phyloP scores from a whole-genome alignment of 2,888 invertebrate species.

The Ochropleura leucogaster region DNA sequence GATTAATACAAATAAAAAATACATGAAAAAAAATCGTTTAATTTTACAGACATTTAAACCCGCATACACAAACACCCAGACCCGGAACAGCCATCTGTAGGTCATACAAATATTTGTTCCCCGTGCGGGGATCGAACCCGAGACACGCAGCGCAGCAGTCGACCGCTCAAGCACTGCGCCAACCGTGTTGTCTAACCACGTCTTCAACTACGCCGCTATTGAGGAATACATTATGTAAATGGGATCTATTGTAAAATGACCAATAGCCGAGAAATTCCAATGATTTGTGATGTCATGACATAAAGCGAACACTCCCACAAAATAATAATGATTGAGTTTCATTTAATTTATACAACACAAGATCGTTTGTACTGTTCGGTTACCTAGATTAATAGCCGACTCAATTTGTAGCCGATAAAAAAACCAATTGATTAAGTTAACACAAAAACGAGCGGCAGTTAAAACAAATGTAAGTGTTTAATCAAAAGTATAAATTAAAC shows the following conservation, averaged over 20 bases:
- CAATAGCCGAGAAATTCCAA: background rate
- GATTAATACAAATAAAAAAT: too few relatives aligned
- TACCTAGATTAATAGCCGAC: constrained; percentile 49
- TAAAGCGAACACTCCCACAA: constrained; percentile 11
- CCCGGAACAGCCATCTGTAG: too few relatives aligned
- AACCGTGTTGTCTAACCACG: too few relatives aligned
- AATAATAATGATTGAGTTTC: constrained; percentile 31
- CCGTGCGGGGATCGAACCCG: too few relatives aligned
- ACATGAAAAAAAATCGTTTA: too few relatives aligned
- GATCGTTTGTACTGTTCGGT: constrained; percentile 27
- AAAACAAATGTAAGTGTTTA: constrained; percentile 49
- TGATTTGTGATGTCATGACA: constrained; percentile 10
- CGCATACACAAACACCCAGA: too few relatives aligned
- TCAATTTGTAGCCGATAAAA: constrained; percentile 57
- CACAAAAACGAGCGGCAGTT: constrained; percentile 47
- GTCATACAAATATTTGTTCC: too few relatives aligned
- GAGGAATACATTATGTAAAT: background rate
- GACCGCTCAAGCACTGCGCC: too few relatives aligned
- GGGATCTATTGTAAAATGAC: background rate
- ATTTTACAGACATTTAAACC: too few relatives aligned
- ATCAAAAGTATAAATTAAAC: constrained; percentile 51
- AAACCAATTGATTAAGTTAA: constrained; percentile 59
- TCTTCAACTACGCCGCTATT: background rate
- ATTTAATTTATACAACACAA: constrained; percentile 30
- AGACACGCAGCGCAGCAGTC: too few relatives aligned